phyloP scores from a whole-genome alignment of 1,140 invertebrate species.

The Drosophila orena region DNA sequence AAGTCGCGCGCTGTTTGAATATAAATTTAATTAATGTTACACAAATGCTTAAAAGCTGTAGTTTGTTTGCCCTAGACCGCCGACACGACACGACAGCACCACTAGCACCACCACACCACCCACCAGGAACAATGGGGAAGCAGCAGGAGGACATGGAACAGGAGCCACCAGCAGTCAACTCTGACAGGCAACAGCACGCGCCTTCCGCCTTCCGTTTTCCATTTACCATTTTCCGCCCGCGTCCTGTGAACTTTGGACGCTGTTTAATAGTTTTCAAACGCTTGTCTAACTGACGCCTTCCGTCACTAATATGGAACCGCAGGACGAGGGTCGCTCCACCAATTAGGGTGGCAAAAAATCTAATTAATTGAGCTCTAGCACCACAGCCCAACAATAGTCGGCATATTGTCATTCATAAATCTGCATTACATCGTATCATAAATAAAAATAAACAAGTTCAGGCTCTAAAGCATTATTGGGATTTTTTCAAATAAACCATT shows the following conservation, averaged over 20 bases:
- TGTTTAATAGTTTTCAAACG: slow-evolving; percentile 82
- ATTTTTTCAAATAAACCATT: no score
- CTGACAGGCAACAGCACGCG: slow-evolving; percentile 72
- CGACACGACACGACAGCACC: slow-evolving; percentile 44
- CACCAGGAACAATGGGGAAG: slow-evolving; percentile 9
- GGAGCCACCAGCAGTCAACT: slow-evolving; percentile 49
- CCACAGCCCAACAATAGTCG: no score
- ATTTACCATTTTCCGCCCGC: slow-evolving; percentile 45
- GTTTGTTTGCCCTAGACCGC: slow-evolving; percentile 76
- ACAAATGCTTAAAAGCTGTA: slow-evolving; percentile 81
- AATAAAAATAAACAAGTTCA: no score
- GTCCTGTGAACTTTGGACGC: slow-evolving; percentile 74
- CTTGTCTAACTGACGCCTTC: slow-evolving; percentile 80
- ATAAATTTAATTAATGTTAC: slow-evolving; percentile 84
- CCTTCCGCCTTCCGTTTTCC: slow-evolving; percentile 61
- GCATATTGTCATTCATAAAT: no score
- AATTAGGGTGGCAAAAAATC: slow-evolving; percentile 14
- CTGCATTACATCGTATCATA: no score
- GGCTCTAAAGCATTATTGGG: no score
- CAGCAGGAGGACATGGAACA: neutral
- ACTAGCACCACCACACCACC: neutral
- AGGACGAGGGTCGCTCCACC: slow-evolving; percentile 33
- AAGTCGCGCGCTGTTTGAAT: slow-evolving; percentile 83
- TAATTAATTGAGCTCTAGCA: slow-evolving; percentile 1
- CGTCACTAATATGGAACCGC: slow-evolving; percentile 71